Conservation (phyloP, 2,113 vertebrate species). For the Dicrurus megarhynchus region DNA sequence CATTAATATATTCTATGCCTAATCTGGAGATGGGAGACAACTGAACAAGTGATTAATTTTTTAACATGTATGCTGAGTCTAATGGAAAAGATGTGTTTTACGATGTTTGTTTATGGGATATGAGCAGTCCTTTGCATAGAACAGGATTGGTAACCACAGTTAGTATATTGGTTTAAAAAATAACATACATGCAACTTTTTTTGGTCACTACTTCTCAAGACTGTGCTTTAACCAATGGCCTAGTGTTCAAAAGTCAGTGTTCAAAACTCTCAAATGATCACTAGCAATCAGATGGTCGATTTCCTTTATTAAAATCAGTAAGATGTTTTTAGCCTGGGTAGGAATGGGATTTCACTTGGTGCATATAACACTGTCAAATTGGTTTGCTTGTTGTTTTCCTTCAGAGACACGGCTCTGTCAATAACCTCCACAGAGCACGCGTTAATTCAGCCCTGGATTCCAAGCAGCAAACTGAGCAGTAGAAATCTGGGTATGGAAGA, state of each 20-base stretch:
- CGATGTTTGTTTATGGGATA: neutral
- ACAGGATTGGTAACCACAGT: neutral
- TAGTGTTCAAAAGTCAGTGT: neutral
- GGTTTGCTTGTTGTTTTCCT: neutral
- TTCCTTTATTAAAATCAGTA: neutral
- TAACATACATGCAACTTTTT: accelerated
- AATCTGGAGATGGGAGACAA: neutral
- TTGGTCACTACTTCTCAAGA: neutral
- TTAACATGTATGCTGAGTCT: neutral
- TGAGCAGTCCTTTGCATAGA: neutral
- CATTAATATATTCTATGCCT: neutral
- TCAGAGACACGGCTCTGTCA: neutral
- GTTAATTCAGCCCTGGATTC: neutral
- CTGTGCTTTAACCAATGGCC: neutral
- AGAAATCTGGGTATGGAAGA: neutral
- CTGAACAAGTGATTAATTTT: neutral
- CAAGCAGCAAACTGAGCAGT: neutral
- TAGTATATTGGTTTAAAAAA: neutral
- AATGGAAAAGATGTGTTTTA: neutral
- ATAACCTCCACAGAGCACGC: neutral
- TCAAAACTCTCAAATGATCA: neutral
- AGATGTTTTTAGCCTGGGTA: neutral
- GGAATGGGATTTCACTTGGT: neutral
- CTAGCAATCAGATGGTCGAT: accelerated
- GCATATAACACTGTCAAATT: neutral